Conservation (phyloP, 2,113 vertebrate species). For the Brachypteracias leptosomus region DNA sequence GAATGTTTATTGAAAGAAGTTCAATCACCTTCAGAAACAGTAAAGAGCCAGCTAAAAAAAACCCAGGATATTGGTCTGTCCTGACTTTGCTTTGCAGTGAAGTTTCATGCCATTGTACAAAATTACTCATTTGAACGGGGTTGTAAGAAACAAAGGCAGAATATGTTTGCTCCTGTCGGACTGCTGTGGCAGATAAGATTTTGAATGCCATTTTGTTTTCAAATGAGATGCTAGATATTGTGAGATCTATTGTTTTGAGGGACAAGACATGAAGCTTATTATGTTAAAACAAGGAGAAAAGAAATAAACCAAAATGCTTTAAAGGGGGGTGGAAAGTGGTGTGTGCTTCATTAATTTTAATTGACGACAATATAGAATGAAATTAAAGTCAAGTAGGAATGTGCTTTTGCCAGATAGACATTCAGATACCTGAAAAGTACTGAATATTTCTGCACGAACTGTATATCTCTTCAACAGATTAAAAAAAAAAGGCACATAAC, state of each 20-base stretch:
- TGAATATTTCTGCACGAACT: neutral
- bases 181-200: neutral
- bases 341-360: neutral
- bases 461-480: neutral
- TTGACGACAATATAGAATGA: neutral
- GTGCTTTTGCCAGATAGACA: neutral
- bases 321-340: neutral
- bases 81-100: neutral
- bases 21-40: neutral
- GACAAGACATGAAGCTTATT: neutral
- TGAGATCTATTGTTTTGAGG: neutral
- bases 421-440: neutral
- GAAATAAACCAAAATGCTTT: neutral
- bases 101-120: neutral
- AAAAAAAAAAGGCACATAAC: neutral
- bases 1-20: neutral
- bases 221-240: neutral
- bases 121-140: neutral
- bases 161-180: rapidly evolving
- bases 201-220: neutral
- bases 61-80: neutral
- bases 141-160: neutral
- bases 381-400: neutral
- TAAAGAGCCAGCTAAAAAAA: neutral
- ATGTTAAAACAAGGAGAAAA: neutral